A percentile compares a stretch with the other conserved stretches of the same genome.
These are phyloP conservation scores for Pseudochaenichthys georgianus DNA, from an alignment of 2,797 vertebrate species.

Conservation along the genomic window DNA sequence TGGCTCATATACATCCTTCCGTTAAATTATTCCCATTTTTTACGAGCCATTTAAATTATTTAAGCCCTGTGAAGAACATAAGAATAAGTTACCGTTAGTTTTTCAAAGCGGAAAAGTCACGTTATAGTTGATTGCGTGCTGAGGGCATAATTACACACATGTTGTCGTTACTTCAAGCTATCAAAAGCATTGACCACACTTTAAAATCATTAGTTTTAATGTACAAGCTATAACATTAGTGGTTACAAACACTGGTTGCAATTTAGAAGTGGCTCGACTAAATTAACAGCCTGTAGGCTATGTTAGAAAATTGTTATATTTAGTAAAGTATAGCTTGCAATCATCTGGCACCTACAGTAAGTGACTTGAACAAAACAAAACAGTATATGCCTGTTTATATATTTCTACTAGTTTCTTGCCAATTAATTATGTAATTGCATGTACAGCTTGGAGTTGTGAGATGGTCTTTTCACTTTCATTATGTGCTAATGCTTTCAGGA, in stretches of 20 bases:
- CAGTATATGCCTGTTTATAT: background rate
- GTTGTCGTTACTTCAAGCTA: background rate
- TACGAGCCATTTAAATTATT: background rate
- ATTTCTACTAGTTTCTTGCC: background rate
- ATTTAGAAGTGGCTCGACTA: background rate
- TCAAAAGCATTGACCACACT: background rate
- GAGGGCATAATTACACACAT: background rate
- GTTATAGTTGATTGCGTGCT: background rate
- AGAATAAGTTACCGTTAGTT: background rate
- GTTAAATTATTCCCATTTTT: background rate
- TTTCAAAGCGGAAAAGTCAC: background rate
- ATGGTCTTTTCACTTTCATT: background rate
- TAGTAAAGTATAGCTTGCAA: background rate
- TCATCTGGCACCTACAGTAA: background rate
- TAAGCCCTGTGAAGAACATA: background rate
- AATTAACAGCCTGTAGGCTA: background rate
- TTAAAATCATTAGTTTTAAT: background rate
- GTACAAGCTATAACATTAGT: background rate
- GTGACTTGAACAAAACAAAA: background rate
- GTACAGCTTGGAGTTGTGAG: background rate
- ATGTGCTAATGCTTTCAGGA: conserved; percentile 7
- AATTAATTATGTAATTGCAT: conserved; percentile 16
- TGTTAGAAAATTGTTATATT: background rate
- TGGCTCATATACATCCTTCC: background rate
- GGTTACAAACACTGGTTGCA: background rate